These are phyloP conservation scores for Chironomus striatipennis DNA, from an alignment of 1,140 invertebrate genomes.

Conservation along the genomic window DNA sequence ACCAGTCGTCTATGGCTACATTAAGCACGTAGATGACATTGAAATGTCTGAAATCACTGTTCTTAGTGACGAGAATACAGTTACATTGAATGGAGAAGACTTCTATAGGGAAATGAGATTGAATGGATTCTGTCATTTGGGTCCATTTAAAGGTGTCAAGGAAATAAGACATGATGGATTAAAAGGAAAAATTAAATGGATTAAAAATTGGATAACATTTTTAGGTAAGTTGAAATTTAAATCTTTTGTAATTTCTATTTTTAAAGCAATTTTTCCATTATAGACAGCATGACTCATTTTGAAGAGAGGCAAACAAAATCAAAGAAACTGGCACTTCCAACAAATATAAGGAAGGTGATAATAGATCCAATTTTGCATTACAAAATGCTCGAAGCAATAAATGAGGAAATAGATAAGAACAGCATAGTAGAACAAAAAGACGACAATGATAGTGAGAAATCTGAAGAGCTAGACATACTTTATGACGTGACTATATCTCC, in stretches of 20 bases:
- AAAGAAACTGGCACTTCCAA: conserved; percentile 70
- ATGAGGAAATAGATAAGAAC: conserved; percentile 31
- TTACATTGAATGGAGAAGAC: conserved; percentile 53
- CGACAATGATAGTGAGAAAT: too few relatives aligned
- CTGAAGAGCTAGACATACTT: conserved; percentile 35
- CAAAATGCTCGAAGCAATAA: conserved; percentile 55
- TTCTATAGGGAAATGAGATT: conserved; percentile 88
- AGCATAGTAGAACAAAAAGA: conserved; percentile 31
- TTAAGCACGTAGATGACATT: conserved; percentile 46
- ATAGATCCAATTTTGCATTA: conserved; percentile 44
- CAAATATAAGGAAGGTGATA: conserved; percentile 66
- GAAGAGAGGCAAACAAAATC: conserved; percentile 65
- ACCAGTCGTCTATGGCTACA: conserved; percentile 66
- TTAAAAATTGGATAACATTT: conserved; percentile 79
- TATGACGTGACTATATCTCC: conserved; percentile 32
- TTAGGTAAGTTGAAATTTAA: too few relatives aligned
- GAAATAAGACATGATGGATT: conserved; percentile 39
- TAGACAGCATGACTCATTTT: conserved; percentile 87
- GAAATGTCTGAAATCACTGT: conserved; percentile 38
- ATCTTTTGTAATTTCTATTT: too few relatives aligned
- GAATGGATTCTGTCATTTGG: conserved; percentile 80
- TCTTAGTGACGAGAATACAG: conserved; percentile 40
- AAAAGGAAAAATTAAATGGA: conserved; percentile 53
- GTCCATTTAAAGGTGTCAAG: conserved; percentile 33
- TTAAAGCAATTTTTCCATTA: too few relatives aligned